Evolutionary conservation across 1,140 invertebrate genomes (phyloP).

Genomic region (Heliothis subflexa): DNA sequence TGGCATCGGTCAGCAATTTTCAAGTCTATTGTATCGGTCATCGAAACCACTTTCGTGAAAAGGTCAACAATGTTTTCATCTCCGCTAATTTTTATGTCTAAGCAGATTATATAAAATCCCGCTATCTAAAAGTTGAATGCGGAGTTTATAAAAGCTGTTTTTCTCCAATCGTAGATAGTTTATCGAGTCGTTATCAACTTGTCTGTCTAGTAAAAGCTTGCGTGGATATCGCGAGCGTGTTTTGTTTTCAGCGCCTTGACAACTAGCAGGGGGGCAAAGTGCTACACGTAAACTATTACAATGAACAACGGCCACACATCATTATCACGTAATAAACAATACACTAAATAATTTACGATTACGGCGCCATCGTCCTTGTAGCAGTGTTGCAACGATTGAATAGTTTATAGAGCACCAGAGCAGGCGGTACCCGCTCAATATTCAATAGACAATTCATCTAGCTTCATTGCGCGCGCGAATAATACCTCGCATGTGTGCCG

Average conservation of each 20-base stretch:
- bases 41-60: background rate
- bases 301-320: slow-evolving; percentile 34
- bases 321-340: slow-evolving; percentile 69
- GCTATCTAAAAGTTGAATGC: background rate
- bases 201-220: too few relatives aligned
- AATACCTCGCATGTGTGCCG: background rate
- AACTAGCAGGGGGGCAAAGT: slow-evolving; percentile 21
- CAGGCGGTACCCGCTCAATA: slow-evolving; percentile 54
- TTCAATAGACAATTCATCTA: slow-evolving; percentile 60
- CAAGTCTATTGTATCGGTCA: background rate
- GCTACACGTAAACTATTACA: slow-evolving; percentile 30
- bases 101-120: slow-evolving; percentile 2
- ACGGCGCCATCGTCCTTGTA: slow-evolving; percentile 59
- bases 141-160: background rate
- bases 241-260: background rate
- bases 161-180: background rate
- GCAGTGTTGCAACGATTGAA: slow-evolving; percentile 66
- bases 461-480: slow-evolving; percentile 55
- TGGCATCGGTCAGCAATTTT: background rate
- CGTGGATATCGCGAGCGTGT: background rate
- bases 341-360: slow-evolving; percentile 72
- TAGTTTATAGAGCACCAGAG: slow-evolving; percentile 64
- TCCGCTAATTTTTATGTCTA: slow-evolving; percentile 26
- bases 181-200: background rate
- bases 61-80: background rate